Base-by-base conservation (phyloP, 2,113 vertebrate genomes). In the Vidua macroura region DNA sequence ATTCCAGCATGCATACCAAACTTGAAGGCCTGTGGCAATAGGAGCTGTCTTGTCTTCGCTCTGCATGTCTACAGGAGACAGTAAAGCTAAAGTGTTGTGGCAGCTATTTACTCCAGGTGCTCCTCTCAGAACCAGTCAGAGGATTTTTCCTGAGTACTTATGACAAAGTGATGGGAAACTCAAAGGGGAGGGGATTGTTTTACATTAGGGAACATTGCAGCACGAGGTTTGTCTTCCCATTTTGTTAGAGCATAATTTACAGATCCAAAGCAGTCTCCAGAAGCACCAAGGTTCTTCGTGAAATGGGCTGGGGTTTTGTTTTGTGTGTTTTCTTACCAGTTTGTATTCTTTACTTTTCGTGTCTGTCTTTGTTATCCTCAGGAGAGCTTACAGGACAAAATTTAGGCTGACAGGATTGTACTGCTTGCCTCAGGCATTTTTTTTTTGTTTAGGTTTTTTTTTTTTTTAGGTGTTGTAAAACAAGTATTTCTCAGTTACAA, bases 401-500 rank as follows among this genome's bases (percentile, higher is more conserved):
- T 85, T 95, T 58, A 94, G 83, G 63, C 79, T 88, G 94, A 84
- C 96, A 97, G 95, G 86, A 92, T 68, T 95, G 43, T 90, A 94
- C 85, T 20, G 75, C 75, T 88, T 97, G 95, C 93, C 96, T 95
- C 56, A 30, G 90, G 83, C 55, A 7, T 21, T 69, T 86, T 95
- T 70, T 90, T 93, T 89, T 89, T n/a, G 41, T 43, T 19, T 19
- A 58, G 19, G 22, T 58, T 16, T 10, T 20, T 69, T 84, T 95
- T 73, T 92, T 93, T 91, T 83, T 91, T 27, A 24, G 3, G 2
- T 89, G 72, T 91, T 97, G 52, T 96, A 92, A 95, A 96, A 95
- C 59, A 91, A 96, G 44, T 95, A 95, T 90, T 97, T 97, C 93
- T 96, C 83, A 92, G 92, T 97, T 97, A 94, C 86, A 90, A 94